Conservation (phyloP, 2,113 vertebrate species). For the Calidris pugnax region DNA sequence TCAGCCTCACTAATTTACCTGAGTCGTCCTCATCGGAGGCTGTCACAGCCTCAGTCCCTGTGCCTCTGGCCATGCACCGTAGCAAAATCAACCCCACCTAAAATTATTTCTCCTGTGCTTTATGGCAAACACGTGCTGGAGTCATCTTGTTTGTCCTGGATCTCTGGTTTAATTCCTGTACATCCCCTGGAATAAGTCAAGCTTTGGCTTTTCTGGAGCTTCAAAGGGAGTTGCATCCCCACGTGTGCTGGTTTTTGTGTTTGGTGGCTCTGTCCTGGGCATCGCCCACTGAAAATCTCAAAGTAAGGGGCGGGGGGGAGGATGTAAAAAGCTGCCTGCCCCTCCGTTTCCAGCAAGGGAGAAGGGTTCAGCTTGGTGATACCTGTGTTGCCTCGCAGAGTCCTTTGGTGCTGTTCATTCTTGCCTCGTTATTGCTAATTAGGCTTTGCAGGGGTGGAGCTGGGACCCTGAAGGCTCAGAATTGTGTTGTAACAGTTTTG, state of each 20-base stretch:
- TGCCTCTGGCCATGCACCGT: accelerated
- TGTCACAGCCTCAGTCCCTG: not conserved
- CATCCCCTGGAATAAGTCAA: not conserved
- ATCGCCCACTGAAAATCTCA: not conserved
- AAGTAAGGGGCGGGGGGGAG: not conserved
- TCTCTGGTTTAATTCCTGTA: not conserved
- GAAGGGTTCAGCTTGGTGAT: not conserved
- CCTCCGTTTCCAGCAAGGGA: not conserved
- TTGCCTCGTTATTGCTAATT: not conserved
- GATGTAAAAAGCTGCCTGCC: not conserved
- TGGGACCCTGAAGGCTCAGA: not conserved
- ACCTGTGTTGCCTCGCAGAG: not conserved
- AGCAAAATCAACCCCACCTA: not conserved
- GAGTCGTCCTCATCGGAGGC: not conserved
- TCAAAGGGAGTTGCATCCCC: not conserved
- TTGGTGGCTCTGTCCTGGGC: not conserved
- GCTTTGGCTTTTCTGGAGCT: not conserved
- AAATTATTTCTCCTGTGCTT: not conserved
- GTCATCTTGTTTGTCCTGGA: not conserved
- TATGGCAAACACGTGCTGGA: not conserved
- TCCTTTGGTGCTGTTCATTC: not conserved
- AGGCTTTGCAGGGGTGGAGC: not conserved
- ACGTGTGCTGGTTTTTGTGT: accelerated
- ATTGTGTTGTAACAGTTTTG: not conserved
- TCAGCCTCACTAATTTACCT: not conserved